These are phyloP conservation scores for Catocala nupta DNA, from an alignment of 2,888 invertebrate species.

Conservation along the genomic window DNA sequence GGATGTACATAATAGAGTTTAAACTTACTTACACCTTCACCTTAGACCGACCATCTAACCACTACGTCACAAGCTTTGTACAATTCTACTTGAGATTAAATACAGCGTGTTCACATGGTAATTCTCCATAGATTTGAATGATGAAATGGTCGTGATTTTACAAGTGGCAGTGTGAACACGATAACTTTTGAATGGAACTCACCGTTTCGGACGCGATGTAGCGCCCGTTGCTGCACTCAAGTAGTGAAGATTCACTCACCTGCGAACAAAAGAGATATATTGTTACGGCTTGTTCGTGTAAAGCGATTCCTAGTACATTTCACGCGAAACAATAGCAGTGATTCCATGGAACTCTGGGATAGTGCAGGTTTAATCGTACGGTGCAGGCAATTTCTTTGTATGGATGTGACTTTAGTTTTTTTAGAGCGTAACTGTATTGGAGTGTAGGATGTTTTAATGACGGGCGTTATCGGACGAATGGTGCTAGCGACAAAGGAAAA, in stretches of 20 bases:
- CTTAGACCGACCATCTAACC: background rate
- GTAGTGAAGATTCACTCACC: constrained; percentile 87
- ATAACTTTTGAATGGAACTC: constrained; percentile 70
- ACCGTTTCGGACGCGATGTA: constrained; percentile 86
- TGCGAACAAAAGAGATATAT: constrained; percentile 67
- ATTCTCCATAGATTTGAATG: constrained; percentile 28
- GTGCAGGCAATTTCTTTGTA: constrained; percentile 20
- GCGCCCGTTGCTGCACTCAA: constrained; percentile 87
- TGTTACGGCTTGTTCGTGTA: constrained; percentile 39
- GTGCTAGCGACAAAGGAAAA: too few relatives aligned
- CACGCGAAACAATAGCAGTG: constrained; percentile 29
- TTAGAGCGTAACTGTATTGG: constrained; percentile 6
- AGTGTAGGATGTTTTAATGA: too few relatives aligned
- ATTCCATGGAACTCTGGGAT: constrained; percentile 30
- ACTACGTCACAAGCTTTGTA: background rate
- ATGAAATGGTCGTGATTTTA: constrained; percentile 32
- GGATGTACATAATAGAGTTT: background rate
- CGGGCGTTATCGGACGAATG: too few relatives aligned
- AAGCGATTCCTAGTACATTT: constrained; percentile 32
- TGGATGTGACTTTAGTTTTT: constrained; percentile 21
- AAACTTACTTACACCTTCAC: background rate
- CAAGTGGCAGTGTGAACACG: constrained; percentile 43
- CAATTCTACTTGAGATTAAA: constrained; percentile 18
- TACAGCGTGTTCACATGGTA: constrained; percentile 34
- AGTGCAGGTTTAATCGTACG: constrained; percentile 35